These are phyloP conservation scores for Drosophila tristis DNA, from an alignment of 1,140 invertebrate species.

Conservation along the genomic window DNA sequence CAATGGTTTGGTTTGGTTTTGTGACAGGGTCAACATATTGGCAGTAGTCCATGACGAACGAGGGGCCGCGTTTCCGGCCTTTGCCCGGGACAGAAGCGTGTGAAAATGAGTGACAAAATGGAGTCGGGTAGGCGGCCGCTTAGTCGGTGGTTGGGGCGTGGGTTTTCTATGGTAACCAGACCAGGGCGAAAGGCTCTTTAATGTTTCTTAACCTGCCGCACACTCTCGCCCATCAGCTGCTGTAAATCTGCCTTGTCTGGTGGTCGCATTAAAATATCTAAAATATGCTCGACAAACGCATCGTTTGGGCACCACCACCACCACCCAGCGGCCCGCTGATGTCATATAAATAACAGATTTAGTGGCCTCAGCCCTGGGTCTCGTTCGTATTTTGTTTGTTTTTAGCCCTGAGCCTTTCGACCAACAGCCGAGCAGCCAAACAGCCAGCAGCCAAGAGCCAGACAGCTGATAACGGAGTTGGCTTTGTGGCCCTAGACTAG, in stretches of 20 bases:
- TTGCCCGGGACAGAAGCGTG: constrained; percentile 30
- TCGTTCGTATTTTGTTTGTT: constrained; percentile 62
- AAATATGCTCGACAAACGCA: constrained; percentile 33
- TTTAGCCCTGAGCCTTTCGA: constrained; percentile 41
- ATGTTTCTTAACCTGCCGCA: no score
- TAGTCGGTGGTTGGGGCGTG: no score
- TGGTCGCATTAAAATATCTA: constrained; percentile 26
- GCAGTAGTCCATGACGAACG: constrained; percentile 13
- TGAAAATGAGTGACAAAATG: constrained; percentile 63
- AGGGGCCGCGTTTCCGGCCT: constrained; percentile 5
- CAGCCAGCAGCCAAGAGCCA: constrained; percentile 5
- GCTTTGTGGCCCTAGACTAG: constrained; percentile 38
- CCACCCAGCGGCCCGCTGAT: constrained; percentile 58
- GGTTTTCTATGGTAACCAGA: neutral
- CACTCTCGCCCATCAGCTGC: neutral
- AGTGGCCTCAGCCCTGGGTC: constrained; percentile 55
- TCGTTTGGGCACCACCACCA: neutral
- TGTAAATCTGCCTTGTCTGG: no score
- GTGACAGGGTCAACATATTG: constrained; percentile 56
- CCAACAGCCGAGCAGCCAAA: constrained; percentile 13
- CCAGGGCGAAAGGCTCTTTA: no score
- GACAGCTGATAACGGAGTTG: constrained; percentile 40
- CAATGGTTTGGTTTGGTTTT: constrained; percentile 33
- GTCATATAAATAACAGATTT: constrained; percentile 79
- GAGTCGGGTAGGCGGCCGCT: neutral